A percentile compares a stretch with the other conserved stretches of the same genome.
Conservation (phyloP, 2,797 vertebrate species). For the Neoniphon sammara region DNA sequence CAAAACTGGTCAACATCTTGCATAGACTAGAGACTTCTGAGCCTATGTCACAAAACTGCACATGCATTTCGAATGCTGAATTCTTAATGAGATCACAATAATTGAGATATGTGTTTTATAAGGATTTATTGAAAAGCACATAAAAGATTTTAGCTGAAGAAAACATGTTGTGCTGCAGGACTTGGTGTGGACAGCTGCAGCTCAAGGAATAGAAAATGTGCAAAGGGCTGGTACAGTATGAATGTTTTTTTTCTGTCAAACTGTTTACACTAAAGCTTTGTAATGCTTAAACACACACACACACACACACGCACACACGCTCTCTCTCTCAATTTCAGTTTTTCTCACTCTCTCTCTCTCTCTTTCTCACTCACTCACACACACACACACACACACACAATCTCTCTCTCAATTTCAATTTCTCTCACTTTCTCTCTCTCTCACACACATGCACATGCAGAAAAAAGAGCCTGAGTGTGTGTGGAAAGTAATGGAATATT, state of each 20-base stretch:
- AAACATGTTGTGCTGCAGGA: slow-evolving; percentile 40
- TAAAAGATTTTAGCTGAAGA: neutral
- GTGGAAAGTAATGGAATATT: too few species aligned
- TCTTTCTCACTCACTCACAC: neutral
- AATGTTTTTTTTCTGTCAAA: slow-evolving; percentile 8
- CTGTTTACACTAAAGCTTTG: too few species aligned
- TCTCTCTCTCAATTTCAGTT: neutral
- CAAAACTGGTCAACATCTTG: too few species aligned
- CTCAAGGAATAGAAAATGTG: slow-evolving; percentile 2
- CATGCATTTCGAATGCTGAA: neutral
- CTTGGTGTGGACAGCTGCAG: slow-evolving; percentile 63
- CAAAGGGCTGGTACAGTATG: slow-evolving; percentile 39
- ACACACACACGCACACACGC: neutral
- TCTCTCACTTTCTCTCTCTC: too few species aligned
- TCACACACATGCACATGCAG: too few species aligned
- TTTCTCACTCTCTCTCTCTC: too few species aligned
- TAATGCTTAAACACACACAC: neutral
- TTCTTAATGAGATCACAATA: neutral
- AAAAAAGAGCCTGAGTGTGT: too few species aligned
- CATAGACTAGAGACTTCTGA: too few species aligned
- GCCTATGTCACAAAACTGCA: neutral
- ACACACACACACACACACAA: neutral
- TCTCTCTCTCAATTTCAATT: too few species aligned
- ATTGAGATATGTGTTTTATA: neutral
- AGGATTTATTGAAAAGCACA: neutral